These are phyloP conservation scores for Gastracanthus pulcherrimus DNA, from an alignment of 2,888 invertebrate genomes.

Conservation along the genomic window DNA sequence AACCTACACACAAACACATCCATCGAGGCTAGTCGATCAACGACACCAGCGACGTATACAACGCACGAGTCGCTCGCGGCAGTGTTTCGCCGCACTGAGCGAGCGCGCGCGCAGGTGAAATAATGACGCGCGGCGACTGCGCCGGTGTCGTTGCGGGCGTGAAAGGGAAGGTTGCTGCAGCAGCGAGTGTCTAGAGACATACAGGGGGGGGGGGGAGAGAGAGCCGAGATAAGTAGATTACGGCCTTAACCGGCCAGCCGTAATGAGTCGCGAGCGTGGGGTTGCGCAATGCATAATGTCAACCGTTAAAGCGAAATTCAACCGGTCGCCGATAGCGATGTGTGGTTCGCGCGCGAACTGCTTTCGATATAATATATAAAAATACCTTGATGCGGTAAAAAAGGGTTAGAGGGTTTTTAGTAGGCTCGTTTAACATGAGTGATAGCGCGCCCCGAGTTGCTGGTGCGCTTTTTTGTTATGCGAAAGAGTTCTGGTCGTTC, in stretches of 20 bases:
- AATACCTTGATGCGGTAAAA: not conserved
- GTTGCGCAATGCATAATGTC: slow-evolving; percentile 44
- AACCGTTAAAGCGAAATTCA: slow-evolving; percentile 10
- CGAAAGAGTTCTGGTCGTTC: not conserved
- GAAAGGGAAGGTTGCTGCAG: slow-evolving; percentile 41
- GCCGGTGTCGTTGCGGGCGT: slow-evolving; percentile 21
- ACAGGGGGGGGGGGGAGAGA: not conserved
- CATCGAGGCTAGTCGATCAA: slow-evolving; percentile 42
- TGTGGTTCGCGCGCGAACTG: not conserved
- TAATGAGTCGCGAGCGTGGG: slow-evolving; percentile 22
- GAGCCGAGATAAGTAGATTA: slow-evolving; percentile 37
- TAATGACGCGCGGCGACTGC: slow-evolving; percentile 17
- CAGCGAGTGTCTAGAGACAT: too few species aligned
- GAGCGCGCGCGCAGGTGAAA: slow-evolving; percentile 39
- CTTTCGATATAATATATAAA: too few species aligned
- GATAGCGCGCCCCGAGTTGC: not conserved
- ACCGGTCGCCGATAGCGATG: slow-evolving; percentile 28
- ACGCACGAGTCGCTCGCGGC: not conserved
- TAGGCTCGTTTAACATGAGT: not conserved
- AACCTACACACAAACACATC: not conserved
- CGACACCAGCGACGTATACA: slow-evolving; percentile 32
- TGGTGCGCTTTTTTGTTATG: not conserved
- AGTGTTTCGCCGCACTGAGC: too few species aligned
- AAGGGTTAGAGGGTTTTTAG: not conserved
- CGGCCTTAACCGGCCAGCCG: slow-evolving; percentile 12